phyloP scores from a whole-genome alignment of 2,888 invertebrate genomes.

The Brachyopa scutellaris region DNA sequence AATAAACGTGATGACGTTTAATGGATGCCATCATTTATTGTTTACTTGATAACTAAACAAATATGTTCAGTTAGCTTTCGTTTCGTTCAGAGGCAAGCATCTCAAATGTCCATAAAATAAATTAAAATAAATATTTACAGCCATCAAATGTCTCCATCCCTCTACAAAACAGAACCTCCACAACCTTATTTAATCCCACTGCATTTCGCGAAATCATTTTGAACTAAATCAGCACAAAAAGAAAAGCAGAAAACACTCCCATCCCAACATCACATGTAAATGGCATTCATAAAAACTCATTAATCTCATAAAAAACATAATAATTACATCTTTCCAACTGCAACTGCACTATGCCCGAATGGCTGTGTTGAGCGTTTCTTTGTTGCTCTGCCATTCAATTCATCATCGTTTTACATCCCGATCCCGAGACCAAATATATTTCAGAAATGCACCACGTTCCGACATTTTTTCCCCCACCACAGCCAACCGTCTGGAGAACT shows the following conservation, averaged over 20 bases:
- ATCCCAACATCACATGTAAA: constrained; percentile 16
- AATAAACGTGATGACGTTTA: too few species aligned
- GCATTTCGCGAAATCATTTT: not conserved
- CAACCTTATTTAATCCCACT: not conserved
- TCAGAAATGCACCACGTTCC: not conserved
- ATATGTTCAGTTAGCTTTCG: too few species aligned
- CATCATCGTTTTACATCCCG: constrained; percentile 46
- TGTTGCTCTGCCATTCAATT: constrained; percentile 52
- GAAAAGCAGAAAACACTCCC: not conserved
- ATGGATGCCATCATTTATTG: too few species aligned
- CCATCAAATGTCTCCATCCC: constrained; percentile 18
- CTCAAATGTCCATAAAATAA: constrained; percentile 41
- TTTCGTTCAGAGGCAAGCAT: not conserved
- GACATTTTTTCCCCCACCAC: constrained; percentile 11
- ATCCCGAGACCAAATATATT: constrained; percentile 11
- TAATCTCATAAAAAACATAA: constrained; percentile 66
- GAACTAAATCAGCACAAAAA: not conserved
- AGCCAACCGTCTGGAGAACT: constrained; percentile 19
- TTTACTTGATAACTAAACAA: too few species aligned
- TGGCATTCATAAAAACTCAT: constrained; percentile 56
- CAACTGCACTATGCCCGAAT: constrained; percentile 16
- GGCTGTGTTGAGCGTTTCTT: constrained; percentile 36
- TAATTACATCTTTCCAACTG: constrained; percentile 51
- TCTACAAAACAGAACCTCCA: too few species aligned
- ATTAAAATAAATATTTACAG: constrained; percentile 44